These are phyloP conservation scores for Helicoverpa armigera DNA, from an alignment of 1,140 invertebrate species.

Conservation along the genomic window DNA sequence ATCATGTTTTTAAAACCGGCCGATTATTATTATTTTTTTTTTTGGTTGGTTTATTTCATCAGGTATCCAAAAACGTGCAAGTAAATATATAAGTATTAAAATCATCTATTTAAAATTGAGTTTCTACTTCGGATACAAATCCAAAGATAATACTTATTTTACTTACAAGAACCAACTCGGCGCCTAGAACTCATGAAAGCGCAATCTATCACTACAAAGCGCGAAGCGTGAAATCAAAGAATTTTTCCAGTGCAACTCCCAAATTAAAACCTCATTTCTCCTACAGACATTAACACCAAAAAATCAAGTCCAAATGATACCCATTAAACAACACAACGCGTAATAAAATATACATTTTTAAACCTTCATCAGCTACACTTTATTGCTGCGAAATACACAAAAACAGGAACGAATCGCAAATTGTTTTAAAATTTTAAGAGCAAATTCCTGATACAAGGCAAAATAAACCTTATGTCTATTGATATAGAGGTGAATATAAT, in stretches of 20 bases:
- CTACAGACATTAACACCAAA: neutral
- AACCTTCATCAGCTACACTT: neutral
- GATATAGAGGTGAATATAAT: neutral
- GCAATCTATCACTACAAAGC: neutral
- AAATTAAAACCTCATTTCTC: neutral
- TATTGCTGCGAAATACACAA: neutral
- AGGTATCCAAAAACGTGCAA: too few relatives aligned
- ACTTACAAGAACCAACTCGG: neutral
- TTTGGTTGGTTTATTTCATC: too few relatives aligned
- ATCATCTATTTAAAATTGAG: too few relatives aligned
- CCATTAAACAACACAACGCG: neutral
- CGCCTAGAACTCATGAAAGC: neutral
- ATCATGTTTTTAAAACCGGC: neutral
- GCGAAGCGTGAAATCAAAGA: neutral
- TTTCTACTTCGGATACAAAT: too few relatives aligned
- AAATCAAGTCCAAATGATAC: conserved; percentile 1
- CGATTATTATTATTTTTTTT: too few relatives aligned
- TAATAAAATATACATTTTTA: conserved; percentile 11
- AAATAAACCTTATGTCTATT: neutral
- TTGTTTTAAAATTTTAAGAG: neutral
- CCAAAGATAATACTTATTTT: too few relatives aligned
- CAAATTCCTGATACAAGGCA: neutral
- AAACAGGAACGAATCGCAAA: neutral
- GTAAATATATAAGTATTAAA: too few relatives aligned
- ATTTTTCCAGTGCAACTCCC: neutral